Percentiles rank a stretch among this genome's conserved stretches.
phyloP scores from a whole-genome alignment of 1,140 invertebrate species.

The Drosophila busckii region DNA sequence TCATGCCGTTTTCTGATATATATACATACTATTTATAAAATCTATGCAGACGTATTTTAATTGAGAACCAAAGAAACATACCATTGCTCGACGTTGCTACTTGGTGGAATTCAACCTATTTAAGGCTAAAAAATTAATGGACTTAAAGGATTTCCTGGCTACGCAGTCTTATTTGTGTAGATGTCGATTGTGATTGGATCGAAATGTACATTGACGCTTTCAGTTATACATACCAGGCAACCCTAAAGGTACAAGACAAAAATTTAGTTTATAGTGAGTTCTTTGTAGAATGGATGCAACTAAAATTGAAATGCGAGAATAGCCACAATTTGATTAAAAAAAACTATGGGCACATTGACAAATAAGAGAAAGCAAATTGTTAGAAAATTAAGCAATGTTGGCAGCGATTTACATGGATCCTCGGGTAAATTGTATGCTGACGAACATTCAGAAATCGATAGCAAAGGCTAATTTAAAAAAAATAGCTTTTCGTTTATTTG shows the following conservation, averaged over 20 bases:
- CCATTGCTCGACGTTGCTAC: slow-evolving; percentile 22
- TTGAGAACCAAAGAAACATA: slow-evolving; percentile 23
- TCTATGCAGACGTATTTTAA: slow-evolving; percentile 16
- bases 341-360: slow-evolving; percentile 17
- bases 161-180: slow-evolving; percentile 2
- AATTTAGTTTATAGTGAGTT: slow-evolving; percentile 29
- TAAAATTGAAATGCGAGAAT: slow-evolving; percentile 25
- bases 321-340: slow-evolving; percentile 15
- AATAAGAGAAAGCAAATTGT: slow-evolving; percentile 16
- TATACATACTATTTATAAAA: slow-evolving; percentile 9
- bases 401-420: slow-evolving; percentile 24
- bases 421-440: slow-evolving; percentile 15
- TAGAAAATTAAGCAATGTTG: slow-evolving; percentile 26
- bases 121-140: slow-evolving; percentile 17
- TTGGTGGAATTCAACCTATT: slow-evolving; percentile 16
- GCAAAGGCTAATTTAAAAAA: slow-evolving; percentile 27
- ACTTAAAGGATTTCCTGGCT: slow-evolving; percentile 10
- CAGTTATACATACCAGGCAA: slow-evolving; percentile 20
- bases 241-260: slow-evolving; percentile 20
- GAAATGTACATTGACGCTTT: slow-evolving; percentile 27
- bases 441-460: slow-evolving; percentile 11
- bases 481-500: slow-evolving; percentile 15
- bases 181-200: slow-evolving; percentile 23
- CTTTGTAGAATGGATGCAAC: slow-evolving; percentile 28
- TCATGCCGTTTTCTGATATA: too few species aligned